These are phyloP conservation scores for Ostrea edulis DNA, from an alignment of 1,140 invertebrate species.

Conservation along the genomic window DNA sequence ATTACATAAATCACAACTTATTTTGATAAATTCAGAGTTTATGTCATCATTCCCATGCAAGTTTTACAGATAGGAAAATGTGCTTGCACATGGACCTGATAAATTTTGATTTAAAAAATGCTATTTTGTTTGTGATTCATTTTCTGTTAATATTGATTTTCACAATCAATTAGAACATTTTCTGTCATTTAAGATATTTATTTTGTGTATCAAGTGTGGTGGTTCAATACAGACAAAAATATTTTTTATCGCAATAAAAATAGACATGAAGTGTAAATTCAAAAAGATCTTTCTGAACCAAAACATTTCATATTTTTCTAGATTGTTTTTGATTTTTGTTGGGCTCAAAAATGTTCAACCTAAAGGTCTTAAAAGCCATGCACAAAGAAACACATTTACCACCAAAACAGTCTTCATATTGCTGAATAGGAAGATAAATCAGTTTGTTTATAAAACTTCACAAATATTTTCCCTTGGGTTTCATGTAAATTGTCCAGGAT, in stretches of 20 bases:
- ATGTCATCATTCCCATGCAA: not conserved
- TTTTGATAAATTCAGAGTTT: not conserved
- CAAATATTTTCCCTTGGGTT: slow-evolving; percentile 17
- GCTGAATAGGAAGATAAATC: slow-evolving; percentile 13
- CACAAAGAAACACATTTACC: slow-evolving; percentile 15
- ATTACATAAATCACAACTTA: not conserved
- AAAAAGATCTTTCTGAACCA: not conserved
- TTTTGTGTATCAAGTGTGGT: not conserved
- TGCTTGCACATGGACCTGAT: not conserved
- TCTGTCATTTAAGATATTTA: not conserved
- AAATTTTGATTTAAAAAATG: not conserved
- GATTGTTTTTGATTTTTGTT: slow-evolving; percentile 6
- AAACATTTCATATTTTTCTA: slow-evolving; percentile 27
- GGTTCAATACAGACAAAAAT: not conserved
- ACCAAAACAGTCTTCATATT: not conserved
- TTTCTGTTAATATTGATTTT: not conserved
- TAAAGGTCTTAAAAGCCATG: not conserved
- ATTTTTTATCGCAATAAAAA: slow-evolving; percentile 5
- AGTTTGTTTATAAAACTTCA: slow-evolving; percentile 21
- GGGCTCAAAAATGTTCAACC: not conserved
- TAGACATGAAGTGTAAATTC: not conserved
- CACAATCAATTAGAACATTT: not conserved
- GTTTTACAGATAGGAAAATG: slow-evolving; percentile 15
- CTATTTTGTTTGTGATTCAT: not conserved
- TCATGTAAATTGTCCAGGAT: not conserved